Evolutionary conservation across 2,113 vertebrate species (phyloP).

Genomic region (Rafetus swinhoei): DNA sequence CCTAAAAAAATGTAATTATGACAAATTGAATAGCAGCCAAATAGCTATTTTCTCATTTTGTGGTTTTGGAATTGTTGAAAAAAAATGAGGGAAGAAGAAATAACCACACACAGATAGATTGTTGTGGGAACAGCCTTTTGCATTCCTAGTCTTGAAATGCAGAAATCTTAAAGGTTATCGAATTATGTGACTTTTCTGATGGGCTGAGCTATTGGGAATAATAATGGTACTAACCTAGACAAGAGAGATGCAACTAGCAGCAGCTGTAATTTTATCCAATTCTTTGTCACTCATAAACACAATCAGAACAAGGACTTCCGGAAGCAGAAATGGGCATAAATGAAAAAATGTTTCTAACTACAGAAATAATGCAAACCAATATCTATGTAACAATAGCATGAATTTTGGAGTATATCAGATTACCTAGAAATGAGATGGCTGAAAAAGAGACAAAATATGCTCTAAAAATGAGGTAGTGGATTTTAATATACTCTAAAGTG

Average conservation of each 20-base stretch:
- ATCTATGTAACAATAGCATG: neutral
- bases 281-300: neutral
- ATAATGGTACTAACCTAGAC: neutral
- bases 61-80: neutral
- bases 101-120: neutral
- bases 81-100: neutral
- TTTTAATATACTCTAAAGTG: neutral
- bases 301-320: neutral
- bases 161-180: neutral
- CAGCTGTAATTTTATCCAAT: neutral
- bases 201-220: neutral
- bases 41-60: neutral
- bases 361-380: neutral
- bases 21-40: neutral
- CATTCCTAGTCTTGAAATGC: neutral
- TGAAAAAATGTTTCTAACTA: neutral
- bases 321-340: neutral
- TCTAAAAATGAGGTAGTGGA: neutral
- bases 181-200: neutral
- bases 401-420: neutral
- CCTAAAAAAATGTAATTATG: accelerated
- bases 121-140: neutral
- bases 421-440: neutral
- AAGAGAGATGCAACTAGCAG: neutral
- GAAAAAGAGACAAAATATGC: neutral